Percentiles rank a stretch among this genome's conserved stretches.
phyloP scores from a whole-genome alignment of 2,888 invertebrate species.

The Lithophane ornitopus region DNA sequence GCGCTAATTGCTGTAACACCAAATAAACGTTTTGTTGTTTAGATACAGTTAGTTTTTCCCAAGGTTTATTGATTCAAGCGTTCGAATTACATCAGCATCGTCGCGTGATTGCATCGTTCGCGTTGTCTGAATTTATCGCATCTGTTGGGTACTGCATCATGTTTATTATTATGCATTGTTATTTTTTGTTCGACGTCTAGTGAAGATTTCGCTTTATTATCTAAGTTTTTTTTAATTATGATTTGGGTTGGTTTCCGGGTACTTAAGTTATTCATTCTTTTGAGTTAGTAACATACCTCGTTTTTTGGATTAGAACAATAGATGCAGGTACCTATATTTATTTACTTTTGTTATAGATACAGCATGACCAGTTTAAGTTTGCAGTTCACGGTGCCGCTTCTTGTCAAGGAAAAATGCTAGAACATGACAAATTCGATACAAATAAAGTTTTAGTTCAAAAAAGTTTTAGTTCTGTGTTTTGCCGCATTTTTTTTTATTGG shows the following conservation, averaged over 20 bases:
- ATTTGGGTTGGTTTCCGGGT: conserved; percentile 19
- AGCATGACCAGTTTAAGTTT: too few species aligned
- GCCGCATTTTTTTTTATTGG: too few species aligned
- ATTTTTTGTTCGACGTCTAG: conserved; percentile 48
- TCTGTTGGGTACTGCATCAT: conserved; percentile 42
- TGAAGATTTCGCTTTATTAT: conserved; percentile 51
- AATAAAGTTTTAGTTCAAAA: too few species aligned
- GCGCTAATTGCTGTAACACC: conserved; percentile 71
- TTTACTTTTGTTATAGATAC: too few species aligned
- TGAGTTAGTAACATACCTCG: background rate
- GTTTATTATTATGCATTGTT: conserved; percentile 60
- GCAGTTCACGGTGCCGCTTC: too few species aligned
- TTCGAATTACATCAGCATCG: conserved; percentile 58
- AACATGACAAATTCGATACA: too few species aligned
- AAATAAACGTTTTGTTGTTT: conserved; percentile 71
- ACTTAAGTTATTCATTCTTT: background rate
- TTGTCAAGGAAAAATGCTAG: too few species aligned
- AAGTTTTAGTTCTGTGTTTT: too few species aligned
- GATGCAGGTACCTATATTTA: background rate
- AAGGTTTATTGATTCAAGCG: conserved; percentile 65
- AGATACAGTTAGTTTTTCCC: conserved; percentile 73
- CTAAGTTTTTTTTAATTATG: conserved; percentile 36
- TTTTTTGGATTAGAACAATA: background rate
- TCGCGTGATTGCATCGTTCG: conserved; percentile 57
- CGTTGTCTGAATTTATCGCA: conserved; percentile 34